These are phyloP conservation scores for Scolopax rusticola DNA, from an alignment of 2,797 vertebrate species.

Conservation along the genomic window DNA sequence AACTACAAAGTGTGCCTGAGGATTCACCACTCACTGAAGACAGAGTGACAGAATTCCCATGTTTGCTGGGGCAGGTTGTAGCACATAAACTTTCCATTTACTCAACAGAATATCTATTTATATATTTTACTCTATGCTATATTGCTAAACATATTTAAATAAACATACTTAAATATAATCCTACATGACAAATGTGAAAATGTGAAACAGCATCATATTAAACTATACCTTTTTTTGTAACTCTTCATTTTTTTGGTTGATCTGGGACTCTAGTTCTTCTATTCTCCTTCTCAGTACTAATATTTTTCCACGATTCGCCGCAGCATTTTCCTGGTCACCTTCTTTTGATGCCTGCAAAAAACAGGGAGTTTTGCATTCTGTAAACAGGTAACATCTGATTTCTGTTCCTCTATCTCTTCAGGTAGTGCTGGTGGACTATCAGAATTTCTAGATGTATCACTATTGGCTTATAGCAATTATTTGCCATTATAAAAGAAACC, in stretches of 20 bases:
- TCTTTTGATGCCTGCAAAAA: slow-evolving; percentile 69
- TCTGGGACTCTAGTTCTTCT: slow-evolving; percentile 88
- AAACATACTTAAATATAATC: not conserved
- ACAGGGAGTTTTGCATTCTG: not conserved
- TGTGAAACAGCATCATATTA: not conserved
- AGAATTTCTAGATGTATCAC: not conserved
- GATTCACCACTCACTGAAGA: not conserved
- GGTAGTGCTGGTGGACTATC: not conserved
- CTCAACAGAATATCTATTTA: not conserved
- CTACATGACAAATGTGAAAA: not conserved
- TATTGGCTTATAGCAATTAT: not conserved
- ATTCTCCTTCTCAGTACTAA: slow-evolving; percentile 88
- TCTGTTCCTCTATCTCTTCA: not conserved
- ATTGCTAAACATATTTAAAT: not conserved
- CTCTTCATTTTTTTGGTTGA: slow-evolving; percentile 81
- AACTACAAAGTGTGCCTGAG: not conserved
- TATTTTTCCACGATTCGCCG: slow-evolving; percentile 89
- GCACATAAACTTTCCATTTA: not conserved
- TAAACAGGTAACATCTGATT: not conserved
- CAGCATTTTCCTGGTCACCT: slow-evolving; percentile 82
- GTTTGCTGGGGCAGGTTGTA: not conserved
- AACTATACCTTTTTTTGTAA: slow-evolving; percentile 82
- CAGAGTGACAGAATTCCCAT: not conserved
- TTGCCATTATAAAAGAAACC: not conserved
- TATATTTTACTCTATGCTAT: not conserved